Conservation (phyloP, 2,797 vertebrate genomes). For the Acipenser oxyrinchus region DNA sequence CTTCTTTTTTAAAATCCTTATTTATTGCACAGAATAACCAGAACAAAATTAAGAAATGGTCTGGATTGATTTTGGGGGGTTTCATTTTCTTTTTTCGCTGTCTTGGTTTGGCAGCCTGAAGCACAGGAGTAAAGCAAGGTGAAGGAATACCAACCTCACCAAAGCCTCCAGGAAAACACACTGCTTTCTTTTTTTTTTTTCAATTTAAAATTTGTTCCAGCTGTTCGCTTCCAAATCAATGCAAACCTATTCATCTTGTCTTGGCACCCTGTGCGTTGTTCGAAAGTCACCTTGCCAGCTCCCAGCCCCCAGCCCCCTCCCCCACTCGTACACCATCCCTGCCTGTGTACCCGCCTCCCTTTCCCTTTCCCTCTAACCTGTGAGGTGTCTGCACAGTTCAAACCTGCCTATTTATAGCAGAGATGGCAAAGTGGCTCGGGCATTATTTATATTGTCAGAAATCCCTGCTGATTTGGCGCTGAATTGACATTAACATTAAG, state of each 20-base stretch:
- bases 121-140: no score
- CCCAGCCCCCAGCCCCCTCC: neutral
- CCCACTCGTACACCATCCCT: neutral
- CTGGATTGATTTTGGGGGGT: no score
- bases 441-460: neutral
- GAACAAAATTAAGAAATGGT: no score
- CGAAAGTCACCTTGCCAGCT: constrained; percentile 5
- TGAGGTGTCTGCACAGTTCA: neutral
- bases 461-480: no score
- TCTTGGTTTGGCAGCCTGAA: no score
- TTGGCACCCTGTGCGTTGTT: neutral
- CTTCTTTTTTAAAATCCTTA: no score
- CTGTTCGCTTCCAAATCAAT: neutral
- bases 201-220: neutral
- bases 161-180: no score
- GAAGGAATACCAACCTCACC: no score
- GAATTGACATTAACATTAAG: no score
- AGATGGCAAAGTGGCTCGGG: neutral
- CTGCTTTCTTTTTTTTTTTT: no score
- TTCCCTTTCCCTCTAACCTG: neutral
- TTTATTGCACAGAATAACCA: no score
- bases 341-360: neutral
- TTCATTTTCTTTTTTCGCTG: no score
- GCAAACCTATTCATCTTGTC: neutral
- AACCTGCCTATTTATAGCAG: constrained; percentile 6